Conservation (phyloP, 2,113 vertebrate genomes). For the Micromys minutus region DNA sequence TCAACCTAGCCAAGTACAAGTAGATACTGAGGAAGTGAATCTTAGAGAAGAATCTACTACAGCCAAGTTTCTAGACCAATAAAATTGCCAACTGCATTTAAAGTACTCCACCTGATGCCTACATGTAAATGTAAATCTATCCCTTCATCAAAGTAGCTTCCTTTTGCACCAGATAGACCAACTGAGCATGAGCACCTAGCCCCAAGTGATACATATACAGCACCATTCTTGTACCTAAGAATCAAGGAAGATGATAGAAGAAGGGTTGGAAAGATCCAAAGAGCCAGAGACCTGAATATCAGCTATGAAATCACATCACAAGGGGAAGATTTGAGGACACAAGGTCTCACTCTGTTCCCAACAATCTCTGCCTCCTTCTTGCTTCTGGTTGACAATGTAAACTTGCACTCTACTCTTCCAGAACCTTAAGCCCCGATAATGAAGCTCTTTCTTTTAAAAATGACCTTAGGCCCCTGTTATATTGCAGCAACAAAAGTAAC, state of each 20-base stretch:
- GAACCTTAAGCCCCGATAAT: not conserved
- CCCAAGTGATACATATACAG: too few relatives aligned
- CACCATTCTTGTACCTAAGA: not conserved
- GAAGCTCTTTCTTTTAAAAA: not conserved
- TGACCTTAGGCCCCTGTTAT: not conserved
- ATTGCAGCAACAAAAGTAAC: not conserved
- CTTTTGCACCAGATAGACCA: not conserved
- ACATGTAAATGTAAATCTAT: not conserved
- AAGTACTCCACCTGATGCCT: not conserved
- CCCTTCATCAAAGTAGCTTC: not conserved
- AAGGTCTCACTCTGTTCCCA: not conserved
- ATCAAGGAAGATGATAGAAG: not conserved
- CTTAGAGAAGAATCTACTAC: not conserved
- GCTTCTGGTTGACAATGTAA: not conserved
- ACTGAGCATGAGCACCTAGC: not conserved
- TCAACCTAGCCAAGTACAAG: not conserved
- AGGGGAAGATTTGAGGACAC: not conserved
- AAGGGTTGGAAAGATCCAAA: not conserved
- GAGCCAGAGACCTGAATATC: not conserved
- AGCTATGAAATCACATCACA: not conserved
- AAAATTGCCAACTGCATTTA: not conserved
- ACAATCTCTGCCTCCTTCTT: not conserved
- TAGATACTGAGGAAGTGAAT: not conserved
- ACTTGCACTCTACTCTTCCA: not conserved
- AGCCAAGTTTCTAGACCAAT: not conserved